A percentile compares a stretch with the other conserved stretches of the same genome.
Conservation (phyloP, 2,888 invertebrate species). For the Ptilodon capucinus region DNA sequence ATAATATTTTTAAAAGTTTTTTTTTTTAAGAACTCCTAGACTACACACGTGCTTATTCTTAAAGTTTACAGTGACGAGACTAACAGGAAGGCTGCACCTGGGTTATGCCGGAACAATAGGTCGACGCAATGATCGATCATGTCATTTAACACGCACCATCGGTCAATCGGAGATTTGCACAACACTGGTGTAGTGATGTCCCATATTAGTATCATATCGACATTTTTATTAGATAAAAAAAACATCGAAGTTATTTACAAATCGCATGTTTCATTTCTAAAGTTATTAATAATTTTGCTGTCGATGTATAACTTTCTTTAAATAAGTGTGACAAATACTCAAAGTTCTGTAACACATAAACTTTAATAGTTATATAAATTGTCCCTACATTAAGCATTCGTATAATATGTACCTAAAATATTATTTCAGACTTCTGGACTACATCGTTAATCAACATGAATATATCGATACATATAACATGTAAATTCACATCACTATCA, state of each 20-base stretch:
- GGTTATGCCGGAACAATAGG: conserved; percentile 42
- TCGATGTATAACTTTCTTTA: too few relatives aligned
- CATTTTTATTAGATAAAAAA: too few relatives aligned
- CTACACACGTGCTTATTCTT: conserved; percentile 7
- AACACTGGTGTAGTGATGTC: conserved; percentile 46
- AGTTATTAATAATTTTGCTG: too few relatives aligned
- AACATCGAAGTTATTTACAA: too few relatives aligned
- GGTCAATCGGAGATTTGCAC: conserved; percentile 72
- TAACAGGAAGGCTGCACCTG: conserved; percentile 50
- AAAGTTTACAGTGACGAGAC: conserved; percentile 2
- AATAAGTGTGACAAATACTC: too few relatives aligned
- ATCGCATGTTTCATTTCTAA: too few relatives aligned
- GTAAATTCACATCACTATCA: conserved; percentile 42
- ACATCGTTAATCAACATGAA: background rate
- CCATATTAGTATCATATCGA: conserved; percentile 16
- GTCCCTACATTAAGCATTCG: too few relatives aligned
- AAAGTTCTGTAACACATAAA: too few relatives aligned
- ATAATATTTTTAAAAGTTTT: background rate
- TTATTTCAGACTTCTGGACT: background rate
- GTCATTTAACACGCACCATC: conserved; percentile 72
- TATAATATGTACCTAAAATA: too few relatives aligned
- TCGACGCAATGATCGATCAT: conserved; percentile 68
- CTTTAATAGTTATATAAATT: too few relatives aligned
- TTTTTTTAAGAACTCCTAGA: background rate
- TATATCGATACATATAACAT: background rate